Evolutionary conservation across 2,113 vertebrate genomes (phyloP).

Genomic region (Zosterops borbonicus): DNA sequence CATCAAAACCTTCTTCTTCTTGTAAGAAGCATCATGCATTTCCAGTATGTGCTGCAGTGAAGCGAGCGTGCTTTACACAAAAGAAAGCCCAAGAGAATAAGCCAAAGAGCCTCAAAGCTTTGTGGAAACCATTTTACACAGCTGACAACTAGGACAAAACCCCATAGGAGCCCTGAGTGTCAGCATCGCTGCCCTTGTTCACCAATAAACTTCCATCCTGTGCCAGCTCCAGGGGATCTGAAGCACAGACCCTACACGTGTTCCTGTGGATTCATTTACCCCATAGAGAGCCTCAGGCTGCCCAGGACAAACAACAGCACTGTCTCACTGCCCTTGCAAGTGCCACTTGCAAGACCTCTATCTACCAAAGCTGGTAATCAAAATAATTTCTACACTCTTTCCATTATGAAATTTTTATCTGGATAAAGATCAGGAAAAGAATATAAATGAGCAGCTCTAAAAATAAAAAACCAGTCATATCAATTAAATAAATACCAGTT

Average conservation of each 20-base stretch:
- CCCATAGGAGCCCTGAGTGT: background rate
- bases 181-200: fast-evolving
- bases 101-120: background rate
- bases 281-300: background rate
- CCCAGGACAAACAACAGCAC: background rate
- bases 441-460: background rate
- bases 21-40: background rate
- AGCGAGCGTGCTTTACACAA: background rate
- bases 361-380: background rate
- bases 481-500: background rate
- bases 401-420: background rate
- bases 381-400: background rate
- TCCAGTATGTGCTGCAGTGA: background rate
- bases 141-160: background rate
- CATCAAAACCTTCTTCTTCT: background rate
- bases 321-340: background rate
- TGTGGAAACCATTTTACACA: background rate
- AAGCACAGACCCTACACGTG: fast-evolving
- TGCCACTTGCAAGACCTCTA: background rate
- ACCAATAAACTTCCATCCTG: background rate
- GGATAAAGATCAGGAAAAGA: background rate
- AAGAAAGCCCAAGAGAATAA: background rate
- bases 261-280: background rate
- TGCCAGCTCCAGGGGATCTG: background rate
- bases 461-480: background rate